These are phyloP conservation scores for Gobio gobio DNA, from an alignment of 2,113 vertebrate genomes.

Conservation along the genomic window DNA sequence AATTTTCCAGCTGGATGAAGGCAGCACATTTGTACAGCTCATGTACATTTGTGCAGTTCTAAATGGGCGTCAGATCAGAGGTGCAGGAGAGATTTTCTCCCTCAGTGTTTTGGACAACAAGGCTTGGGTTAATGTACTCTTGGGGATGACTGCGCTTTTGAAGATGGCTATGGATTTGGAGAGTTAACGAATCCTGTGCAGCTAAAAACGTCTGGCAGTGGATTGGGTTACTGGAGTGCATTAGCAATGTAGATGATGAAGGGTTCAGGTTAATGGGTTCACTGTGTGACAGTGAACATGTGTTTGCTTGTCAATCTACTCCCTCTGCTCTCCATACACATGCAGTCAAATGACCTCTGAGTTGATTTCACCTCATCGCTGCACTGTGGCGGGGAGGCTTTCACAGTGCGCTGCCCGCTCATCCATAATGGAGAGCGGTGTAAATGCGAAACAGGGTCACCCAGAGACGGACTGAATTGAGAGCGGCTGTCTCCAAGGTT, in stretches of 20 bases:
- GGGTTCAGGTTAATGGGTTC: slow-evolving; percentile 40
- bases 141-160: background rate
- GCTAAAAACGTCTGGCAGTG: background rate
- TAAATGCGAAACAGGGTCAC: slow-evolving; percentile 25
- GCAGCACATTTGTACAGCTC: slow-evolving; percentile 47
- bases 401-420: slow-evolving; percentile 3
- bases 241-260: slow-evolving; percentile 38
- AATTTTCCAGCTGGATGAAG: slow-evolving; percentile 44
- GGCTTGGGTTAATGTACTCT: background rate
- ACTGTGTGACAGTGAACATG: background rate
- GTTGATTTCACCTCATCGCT: slow-evolving; percentile 3
- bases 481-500: slow-evolving; percentile 32
- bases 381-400: slow-evolving; percentile 16
- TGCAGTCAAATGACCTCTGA: slow-evolving; percentile 29
- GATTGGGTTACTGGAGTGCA: slow-evolving; percentile 29
- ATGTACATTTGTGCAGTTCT: slow-evolving; percentile 34
- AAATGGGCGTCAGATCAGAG: slow-evolving; percentile 51
- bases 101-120: background rate
- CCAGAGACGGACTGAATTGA: background rate
- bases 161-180: background rate
- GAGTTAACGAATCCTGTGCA: background rate
- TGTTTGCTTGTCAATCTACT: slow-evolving; percentile 28
- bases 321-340: background rate
- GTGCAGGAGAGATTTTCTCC: background rate
- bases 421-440: slow-evolving; percentile 24